Base-by-base conservation (phyloP, 2,113 vertebrate genomes). In the Canis aureus region DNA sequence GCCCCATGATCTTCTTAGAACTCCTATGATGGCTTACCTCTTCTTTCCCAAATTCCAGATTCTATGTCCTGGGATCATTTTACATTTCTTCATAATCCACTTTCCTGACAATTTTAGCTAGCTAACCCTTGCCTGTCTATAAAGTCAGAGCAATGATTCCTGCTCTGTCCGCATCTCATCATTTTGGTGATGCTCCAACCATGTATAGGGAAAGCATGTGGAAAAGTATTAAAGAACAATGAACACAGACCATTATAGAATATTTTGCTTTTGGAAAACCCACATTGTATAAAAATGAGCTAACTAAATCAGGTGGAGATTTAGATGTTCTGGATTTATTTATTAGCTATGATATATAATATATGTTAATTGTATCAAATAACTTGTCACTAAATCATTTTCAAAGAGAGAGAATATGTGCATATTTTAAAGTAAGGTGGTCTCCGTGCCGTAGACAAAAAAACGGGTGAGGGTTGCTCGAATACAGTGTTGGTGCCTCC, bases 201-300 rank as follows among this genome's bases (percentile, higher is more conserved):
- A 43, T 49, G 32, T n/a, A 15, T 3, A 20, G 35, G 17, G 17
- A 69, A 78, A 79, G 23, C 78, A 51, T 55, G 89, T 38, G 27
- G 78, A 32, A 83, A 88, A 74, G 16, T 32, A 35, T 89, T 89
- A 64, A 59, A 66, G 64, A 85, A n/a, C 16, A 5, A 11, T 29
- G 9, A 22, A 51, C 29, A 25, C 1, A 43, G 49, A 94, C 2
- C n/a, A 81, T 43, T 67, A 59, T 0, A 59, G 11, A 38, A 60
- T 38, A n/a, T 85, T 89, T 80, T 35, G 35, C 62, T 92, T 92
- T 92, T n/a, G 64, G 16, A 85, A 94, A 94, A 43, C 64, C 62
- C 78, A 23, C n/a, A 38, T 29, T 73, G 16, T 22, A 27, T 76
- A 95, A 59, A 80, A 43, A 43, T 20, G 38, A 85, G 64, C 16